Evolutionary conservation across 2,113 vertebrate genomes (phyloP).

Genomic region (Piaya cayana): DNA sequence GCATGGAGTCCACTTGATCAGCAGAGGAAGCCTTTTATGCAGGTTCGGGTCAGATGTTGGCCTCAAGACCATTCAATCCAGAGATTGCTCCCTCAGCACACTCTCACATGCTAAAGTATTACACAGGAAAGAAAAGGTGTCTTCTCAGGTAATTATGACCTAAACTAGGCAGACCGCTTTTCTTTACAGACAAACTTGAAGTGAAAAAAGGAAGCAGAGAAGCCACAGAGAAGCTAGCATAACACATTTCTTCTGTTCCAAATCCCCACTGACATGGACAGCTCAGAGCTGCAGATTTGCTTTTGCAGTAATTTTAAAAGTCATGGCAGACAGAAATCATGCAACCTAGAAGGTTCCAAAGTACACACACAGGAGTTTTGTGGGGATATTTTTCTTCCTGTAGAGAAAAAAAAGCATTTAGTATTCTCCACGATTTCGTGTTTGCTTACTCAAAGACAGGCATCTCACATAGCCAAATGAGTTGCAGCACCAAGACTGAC

Average conservation of each 20-base stretch:
- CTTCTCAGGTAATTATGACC: neutral
- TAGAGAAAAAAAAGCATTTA: neutral
- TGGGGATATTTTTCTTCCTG: neutral
- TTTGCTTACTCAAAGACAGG: neutral
- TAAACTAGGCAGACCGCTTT: neutral
- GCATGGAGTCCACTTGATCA: neutral
- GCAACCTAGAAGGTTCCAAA: neutral
- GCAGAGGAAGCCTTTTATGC: neutral
- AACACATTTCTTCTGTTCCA: neutral
- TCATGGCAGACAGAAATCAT: accelerated
- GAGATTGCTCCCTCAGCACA: neutral
- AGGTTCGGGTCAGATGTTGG: neutral
- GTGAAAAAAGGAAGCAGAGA: neutral
- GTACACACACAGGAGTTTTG: neutral
- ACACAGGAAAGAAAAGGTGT: neutral
- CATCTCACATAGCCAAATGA: neutral
- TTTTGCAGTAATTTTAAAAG: neutral
- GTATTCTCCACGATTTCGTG: neutral
- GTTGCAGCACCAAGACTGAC: neutral
- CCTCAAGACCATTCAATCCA: accelerated
- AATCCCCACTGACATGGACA: neutral
- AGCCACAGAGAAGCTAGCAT: neutral
- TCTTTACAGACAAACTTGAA: neutral
- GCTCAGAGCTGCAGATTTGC: accelerated
- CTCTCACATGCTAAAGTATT: neutral